Conservation (phyloP, 2,113 vertebrate species). For the Pungitius pungitius region DNA sequence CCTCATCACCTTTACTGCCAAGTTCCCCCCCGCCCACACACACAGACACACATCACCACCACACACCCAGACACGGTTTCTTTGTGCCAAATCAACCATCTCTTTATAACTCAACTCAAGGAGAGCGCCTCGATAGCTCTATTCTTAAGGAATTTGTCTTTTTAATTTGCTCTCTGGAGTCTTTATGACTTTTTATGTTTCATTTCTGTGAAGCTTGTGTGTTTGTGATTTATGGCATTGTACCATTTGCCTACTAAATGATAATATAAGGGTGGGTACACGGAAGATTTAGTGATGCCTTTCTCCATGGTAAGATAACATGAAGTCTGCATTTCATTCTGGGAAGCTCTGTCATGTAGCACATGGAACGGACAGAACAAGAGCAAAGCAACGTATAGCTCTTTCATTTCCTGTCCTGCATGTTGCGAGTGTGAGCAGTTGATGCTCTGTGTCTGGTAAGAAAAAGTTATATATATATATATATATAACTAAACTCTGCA, state of each 20-base stretch:
- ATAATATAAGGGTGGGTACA: not conserved
- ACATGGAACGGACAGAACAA: slow-evolving; percentile 1
- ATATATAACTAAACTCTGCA: not conserved
- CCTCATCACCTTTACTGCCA: slow-evolving; percentile 42
- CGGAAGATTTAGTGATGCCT: not conserved
- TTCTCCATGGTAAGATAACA: not conserved
- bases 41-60: not conserved
- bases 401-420: slow-evolving; percentile 24
- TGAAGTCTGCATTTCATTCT: slow-evolving; percentile 1
- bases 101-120: slow-evolving; percentile 3
- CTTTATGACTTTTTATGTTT: not conserved
- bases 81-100: slow-evolving; percentile 11
- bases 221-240: not conserved
- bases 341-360: slow-evolving; percentile 13
- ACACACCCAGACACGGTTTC: not conserved
- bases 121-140: not conserved
- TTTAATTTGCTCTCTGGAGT: slow-evolving; percentile 11
- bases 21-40: not conserved
- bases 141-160: not conserved
- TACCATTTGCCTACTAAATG: not conserved
- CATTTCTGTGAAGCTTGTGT: not conserved
- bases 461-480: not conserved
- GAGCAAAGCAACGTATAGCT: slow-evolving; percentile 6
- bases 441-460: slow-evolving; percentile 7
- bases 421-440: not conserved